A percentile compares a stretch with the other conserved stretches of the same genome.
These are phyloP conservation scores for Caenorhabditis sp. DNA, from an alignment of 2,888 invertebrate species.

Conservation along the genomic window DNA sequence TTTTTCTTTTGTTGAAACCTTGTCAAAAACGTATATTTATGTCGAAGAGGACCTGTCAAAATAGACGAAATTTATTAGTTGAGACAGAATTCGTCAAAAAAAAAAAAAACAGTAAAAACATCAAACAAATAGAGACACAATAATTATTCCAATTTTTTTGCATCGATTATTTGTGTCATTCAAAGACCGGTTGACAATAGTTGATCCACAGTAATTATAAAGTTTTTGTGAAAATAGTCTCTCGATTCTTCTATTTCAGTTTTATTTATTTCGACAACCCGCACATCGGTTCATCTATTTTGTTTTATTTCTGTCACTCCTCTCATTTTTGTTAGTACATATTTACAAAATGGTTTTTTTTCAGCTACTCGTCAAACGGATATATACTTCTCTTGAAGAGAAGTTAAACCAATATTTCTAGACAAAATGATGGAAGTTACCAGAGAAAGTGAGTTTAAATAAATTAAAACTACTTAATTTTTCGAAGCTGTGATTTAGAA, in stretches of 20 bases:
- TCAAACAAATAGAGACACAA: no score
- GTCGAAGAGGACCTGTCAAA: neutral
- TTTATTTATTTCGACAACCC: neutral
- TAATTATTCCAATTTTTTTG: neutral
- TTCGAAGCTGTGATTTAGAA: no score
- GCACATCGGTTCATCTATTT: neutral
- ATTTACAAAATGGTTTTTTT: conserved; percentile 29
- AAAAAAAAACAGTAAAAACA: no score
- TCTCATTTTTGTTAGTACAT: conserved; percentile 18
- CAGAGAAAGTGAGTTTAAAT: conserved; percentile 48
- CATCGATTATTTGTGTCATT: neutral
- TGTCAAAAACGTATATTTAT: neutral
- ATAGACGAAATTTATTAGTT: neutral
- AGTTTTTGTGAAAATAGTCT: conserved; percentile 26
- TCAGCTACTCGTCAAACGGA: conserved; percentile 27
- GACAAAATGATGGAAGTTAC: conserved; percentile 43
- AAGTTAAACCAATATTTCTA: conserved; percentile 19
- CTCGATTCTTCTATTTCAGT: conserved; percentile 13
- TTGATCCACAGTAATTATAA: conserved; percentile 50
- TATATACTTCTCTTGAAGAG: conserved; percentile 39
- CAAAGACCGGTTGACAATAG: conserved; percentile 42
- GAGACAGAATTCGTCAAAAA: neutral
- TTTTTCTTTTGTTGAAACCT: neutral
- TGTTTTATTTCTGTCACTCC: no score
- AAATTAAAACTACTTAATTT: no score